Conservation (phyloP, 2,797 vertebrate species). For the Eurystomus glaucurus region DNA sequence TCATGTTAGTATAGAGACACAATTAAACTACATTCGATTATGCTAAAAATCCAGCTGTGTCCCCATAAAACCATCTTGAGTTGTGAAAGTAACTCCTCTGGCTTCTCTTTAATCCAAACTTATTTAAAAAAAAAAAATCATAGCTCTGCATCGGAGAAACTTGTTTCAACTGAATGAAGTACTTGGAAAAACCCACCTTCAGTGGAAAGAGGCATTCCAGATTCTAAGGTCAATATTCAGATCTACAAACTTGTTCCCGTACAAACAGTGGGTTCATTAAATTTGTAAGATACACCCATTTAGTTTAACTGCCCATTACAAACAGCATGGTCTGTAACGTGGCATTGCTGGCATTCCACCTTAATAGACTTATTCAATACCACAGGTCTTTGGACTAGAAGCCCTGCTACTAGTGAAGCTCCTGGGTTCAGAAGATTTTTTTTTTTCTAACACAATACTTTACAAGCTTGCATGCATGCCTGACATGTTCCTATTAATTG, state of each 20-base stretch:
- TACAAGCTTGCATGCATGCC: background rate
- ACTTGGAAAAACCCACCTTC: background rate
- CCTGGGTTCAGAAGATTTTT: background rate
- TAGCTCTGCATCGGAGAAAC: background rate
- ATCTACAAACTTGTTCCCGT: background rate
- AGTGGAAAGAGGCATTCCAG: background rate
- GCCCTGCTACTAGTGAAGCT: background rate
- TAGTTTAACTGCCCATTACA: background rate
- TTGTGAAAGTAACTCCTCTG: background rate
- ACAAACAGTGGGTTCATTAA: background rate
- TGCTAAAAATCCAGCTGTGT: background rate
- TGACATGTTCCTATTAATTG: background rate
- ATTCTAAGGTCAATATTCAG: background rate
- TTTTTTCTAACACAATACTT: background rate
- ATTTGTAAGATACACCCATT: background rate
- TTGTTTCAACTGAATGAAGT: background rate
- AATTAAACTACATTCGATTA: constrained; percentile 5
- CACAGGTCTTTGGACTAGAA: background rate
- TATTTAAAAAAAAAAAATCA: background rate
- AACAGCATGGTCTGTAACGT: accelerated
- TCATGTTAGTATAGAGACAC: background rate
- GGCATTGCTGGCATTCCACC: background rate
- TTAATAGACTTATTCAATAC: background rate
- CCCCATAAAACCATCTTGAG: background rate
- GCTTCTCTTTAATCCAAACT: background rate